A percentile compares a stretch with the other conserved stretches of the same genome.
Conservation (phyloP, 2,888 invertebrate species). For the Epinotia ramella region DNA sequence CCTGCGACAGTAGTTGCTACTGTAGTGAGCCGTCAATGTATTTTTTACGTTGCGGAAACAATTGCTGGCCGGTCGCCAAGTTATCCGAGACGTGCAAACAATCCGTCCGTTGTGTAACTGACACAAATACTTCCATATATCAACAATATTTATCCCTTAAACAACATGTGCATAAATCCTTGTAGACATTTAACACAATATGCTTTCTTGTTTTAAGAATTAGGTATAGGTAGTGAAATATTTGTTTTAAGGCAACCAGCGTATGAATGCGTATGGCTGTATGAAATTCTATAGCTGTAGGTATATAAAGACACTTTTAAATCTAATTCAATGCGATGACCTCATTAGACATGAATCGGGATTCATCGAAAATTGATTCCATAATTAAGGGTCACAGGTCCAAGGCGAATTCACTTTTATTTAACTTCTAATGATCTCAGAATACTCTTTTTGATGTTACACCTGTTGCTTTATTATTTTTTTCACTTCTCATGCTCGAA, state of each 20-base stretch:
- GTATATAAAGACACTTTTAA: slow-evolving; percentile 8
- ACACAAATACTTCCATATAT: slow-evolving; percentile 53
- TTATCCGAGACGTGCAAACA: slow-evolving; percentile 60
- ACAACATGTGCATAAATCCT: slow-evolving; percentile 23
- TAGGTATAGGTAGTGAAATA: not conserved
- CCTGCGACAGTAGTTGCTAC: slow-evolving; percentile 55
- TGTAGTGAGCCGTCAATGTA: slow-evolving; percentile 49
- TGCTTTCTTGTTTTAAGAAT: slow-evolving; percentile 17
- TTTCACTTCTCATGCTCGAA: no score
- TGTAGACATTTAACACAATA: slow-evolving; percentile 28
- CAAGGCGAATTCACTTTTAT: slow-evolving; percentile 11
- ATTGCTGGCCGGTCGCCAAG: slow-evolving; percentile 64
- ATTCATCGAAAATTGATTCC: slow-evolving; percentile 34
- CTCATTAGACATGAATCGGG: slow-evolving; percentile 25
- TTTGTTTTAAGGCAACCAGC: not conserved
- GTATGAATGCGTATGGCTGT: not conserved
- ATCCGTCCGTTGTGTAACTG: slow-evolving; percentile 55
- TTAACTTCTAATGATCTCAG: slow-evolving; percentile 7
- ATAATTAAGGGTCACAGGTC: slow-evolving; percentile 43
- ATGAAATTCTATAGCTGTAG: not conserved
- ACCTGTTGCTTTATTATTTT: not conserved
- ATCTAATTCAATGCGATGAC: slow-evolving; percentile 38
- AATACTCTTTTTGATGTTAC: not conserved
- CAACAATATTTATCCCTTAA: slow-evolving; percentile 47
- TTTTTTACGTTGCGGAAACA: slow-evolving; percentile 60